Evolutionary conservation across 23 tunicate genomes (phyloP).

Genomic region (Botrylloides violaceus): DNA sequence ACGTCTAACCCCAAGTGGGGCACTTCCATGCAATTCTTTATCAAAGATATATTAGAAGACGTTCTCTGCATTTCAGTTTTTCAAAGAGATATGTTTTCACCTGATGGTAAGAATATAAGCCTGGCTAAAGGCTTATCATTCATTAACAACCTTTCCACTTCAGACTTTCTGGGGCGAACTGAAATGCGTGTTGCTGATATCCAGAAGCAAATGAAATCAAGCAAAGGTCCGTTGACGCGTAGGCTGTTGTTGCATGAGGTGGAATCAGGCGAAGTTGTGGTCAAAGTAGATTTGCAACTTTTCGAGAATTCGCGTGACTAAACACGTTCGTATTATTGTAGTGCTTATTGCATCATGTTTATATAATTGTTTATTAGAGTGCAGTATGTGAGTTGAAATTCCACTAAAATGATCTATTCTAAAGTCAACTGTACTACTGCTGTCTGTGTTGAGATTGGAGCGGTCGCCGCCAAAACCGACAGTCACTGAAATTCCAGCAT

Average conservation of each 20-base stretch:
- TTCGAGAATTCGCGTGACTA: conserved; percentile 27
- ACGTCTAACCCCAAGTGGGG: conserved; percentile 81
- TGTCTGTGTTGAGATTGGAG: too few relatives aligned
- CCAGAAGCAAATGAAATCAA: conserved; percentile 33
- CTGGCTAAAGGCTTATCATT: not conserved
- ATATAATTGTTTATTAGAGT: not conserved
- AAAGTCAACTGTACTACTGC: too few relatives aligned
- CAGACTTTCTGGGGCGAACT: conserved; percentile 87
- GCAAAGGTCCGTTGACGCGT: conserved; percentile 81
- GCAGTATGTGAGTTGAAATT: conserved; percentile 1
- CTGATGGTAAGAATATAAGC: conserved; percentile 69
- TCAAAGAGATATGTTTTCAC: conserved; percentile 79
- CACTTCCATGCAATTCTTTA: conserved; percentile 78
- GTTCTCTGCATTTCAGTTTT: conserved; percentile 77
- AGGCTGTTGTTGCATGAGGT: conserved; percentile 81
- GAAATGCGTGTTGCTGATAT: conserved; percentile 70
- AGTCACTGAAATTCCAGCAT: too few relatives aligned
- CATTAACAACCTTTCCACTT: not conserved
- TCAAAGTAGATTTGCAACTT: conserved; percentile 61
- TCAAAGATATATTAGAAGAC: conserved; percentile 66
- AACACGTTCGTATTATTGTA: not conserved
- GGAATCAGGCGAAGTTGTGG: conserved; percentile 84
- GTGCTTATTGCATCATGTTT: not conserved
- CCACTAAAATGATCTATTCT: not conserved
- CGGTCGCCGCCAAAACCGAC: too few relatives aligned